phyloP scores from a whole-genome alignment of 2,888 invertebrate species.

The Sesamia inferens region DNA sequence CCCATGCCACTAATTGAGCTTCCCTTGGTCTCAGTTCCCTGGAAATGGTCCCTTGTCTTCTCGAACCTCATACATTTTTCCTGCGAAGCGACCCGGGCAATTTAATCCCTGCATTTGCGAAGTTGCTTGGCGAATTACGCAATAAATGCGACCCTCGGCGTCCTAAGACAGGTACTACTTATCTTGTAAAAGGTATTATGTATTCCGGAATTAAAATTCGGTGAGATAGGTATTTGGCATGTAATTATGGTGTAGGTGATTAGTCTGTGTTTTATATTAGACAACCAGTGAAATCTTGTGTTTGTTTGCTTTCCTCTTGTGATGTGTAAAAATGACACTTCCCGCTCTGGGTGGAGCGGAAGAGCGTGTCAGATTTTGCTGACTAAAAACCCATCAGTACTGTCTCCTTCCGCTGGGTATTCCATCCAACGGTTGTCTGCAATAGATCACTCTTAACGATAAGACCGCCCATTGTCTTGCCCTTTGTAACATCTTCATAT shows the following conservation, averaged over 20 bases:
- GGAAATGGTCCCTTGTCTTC: slow-evolving; percentile 45
- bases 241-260: slow-evolving; percentile 35
- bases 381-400: too few relatives aligned
- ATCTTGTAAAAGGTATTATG: slow-evolving; percentile 62
- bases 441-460: too few relatives aligned
- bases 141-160: slow-evolving; percentile 69
- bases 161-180: slow-evolving; percentile 65
- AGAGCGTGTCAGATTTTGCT: too few relatives aligned
- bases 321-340: too few relatives aligned
- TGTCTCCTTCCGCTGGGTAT: too few relatives aligned
- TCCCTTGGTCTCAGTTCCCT: slow-evolving; percentile 31
- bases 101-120: slow-evolving; percentile 74
- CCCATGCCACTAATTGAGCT: slow-evolving; percentile 69
- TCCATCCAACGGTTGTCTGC: too few relatives aligned
- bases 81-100: slow-evolving; percentile 68
- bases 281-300: neutral
- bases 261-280: slow-evolving; percentile 28
- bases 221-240: slow-evolving; percentile 43
- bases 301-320: neutral
- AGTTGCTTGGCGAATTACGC: slow-evolving; percentile 68
- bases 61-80: slow-evolving; percentile 73
- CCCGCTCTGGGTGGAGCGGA: too few relatives aligned
- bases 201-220: slow-evolving; percentile 61
- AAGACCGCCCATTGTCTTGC: too few relatives aligned
- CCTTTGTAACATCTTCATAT: too few relatives aligned